Evolutionary conservation across 2,888 invertebrate species (phyloP), one percentile per base, ranked within the genome.

Genomic region (Molorchus minor): DNA sequence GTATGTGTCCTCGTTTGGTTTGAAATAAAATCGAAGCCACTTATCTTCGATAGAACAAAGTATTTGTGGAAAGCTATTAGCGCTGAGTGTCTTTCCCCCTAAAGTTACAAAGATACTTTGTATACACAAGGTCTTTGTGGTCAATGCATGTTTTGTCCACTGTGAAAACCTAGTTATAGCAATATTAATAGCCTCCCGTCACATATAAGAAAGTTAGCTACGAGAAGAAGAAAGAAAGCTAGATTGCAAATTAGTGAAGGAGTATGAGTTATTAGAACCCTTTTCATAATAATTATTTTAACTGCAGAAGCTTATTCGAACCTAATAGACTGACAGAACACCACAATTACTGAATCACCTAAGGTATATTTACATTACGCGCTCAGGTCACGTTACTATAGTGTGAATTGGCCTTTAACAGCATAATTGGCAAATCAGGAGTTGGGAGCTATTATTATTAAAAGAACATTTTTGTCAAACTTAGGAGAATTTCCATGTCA

Each of bases 21-120:
- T 16, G n/a, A 47, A n/a, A 47, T 47, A 2, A 47, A 47, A 47
- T 16, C 47, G 16, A 33, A 47, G 19, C 17, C 47, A 47, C 20
- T 12, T 7, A 13, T 20, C 13, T 13, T 8, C 3, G 12, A 43
- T 4, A 25, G 43, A 13, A 10, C 43, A 3, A 20, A 7, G 4
- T 25, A 43, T 15, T 13, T 43, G 4, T 43, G 21, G 5, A 43
- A 43, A 13, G 21, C 25, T 2, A 43, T 43, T 25, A 43, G 7
- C 7, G 2, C 15, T 13, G 15, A 43, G 43, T 2, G 12, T 5
- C 1, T 20, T 20, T 20, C 21, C 21, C 2, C 7, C 4, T 43
- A 19, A 43, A 10, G n/a, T 43, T n/a, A 43, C 1, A 43, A 19
- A 43, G n/a, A 43, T 20, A 20, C n/a, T n/a, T n/a, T n/a, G n/a